Conservation (phyloP, 2,113 vertebrate species). For the Pan paniscus region DNA sequence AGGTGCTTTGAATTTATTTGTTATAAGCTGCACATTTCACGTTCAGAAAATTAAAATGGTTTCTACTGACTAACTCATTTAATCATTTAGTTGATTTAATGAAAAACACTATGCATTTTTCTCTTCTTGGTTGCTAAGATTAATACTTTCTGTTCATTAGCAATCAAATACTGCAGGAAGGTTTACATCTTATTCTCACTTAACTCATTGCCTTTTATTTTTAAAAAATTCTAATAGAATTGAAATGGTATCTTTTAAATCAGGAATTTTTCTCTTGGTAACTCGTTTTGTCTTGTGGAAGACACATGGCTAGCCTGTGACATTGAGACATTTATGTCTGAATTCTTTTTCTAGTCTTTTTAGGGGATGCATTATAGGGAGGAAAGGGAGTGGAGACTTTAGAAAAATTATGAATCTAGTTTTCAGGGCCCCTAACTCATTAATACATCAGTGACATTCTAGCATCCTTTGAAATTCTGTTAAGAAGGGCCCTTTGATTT, state of each 20-base stretch:
- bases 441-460: neutral
- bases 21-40: conserved; percentile 77
- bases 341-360: neutral
- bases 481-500: conserved; percentile 53
- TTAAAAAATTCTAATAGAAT: conserved; percentile 70
- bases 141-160: conserved; percentile 82
- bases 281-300: conserved; percentile 59
- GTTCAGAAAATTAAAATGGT: conserved; percentile 81
- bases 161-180: conserved; percentile 82
- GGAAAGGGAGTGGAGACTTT: neutral
- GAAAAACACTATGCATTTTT: conserved; percentile 78
- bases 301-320: neutral
- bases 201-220: conserved; percentile 79
- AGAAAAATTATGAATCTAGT: neutral
- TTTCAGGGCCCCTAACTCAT: conserved; percentile 29
- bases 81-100: conserved; percentile 85
- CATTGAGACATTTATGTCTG: neutral
- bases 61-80: conserved; percentile 81
- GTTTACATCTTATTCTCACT: conserved; percentile 75
- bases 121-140: conserved; percentile 76
- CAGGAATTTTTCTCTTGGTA: conserved; percentile 57
- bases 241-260: conserved; percentile 83
- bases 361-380: neutral
- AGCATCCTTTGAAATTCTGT: conserved; percentile 19
- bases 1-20: conserved; percentile 79